phyloP scores from a whole-genome alignment of 2,797 vertebrate genomes.

The Silurus lanzhouensis region DNA sequence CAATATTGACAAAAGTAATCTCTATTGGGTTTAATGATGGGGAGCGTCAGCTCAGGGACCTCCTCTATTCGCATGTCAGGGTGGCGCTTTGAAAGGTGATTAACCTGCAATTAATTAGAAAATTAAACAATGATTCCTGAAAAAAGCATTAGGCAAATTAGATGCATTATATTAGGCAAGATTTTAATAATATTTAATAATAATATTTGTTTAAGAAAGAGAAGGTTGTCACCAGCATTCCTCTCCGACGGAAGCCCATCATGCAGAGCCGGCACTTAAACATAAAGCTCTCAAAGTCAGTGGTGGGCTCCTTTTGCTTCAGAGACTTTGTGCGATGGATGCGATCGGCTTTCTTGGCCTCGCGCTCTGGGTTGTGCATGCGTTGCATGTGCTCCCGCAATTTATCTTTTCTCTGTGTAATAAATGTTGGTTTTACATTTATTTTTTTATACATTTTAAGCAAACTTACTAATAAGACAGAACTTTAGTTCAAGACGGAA shows the following conservation, averaged over 20 bases:
- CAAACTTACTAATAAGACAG: background rate
- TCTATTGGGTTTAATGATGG: constrained; percentile 99
- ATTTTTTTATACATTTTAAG: background rate
- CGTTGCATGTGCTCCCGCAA: constrained; percentile 98
- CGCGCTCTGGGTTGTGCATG: constrained; percentile 97
- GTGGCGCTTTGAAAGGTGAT: constrained; percentile 97
- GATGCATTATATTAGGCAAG: background rate
- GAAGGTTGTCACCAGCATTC: constrained; percentile 89
- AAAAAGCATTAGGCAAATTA: background rate
- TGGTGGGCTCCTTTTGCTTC: constrained; percentile 90
- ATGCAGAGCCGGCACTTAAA: constrained; percentile 98
- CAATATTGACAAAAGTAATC: constrained; percentile 99
- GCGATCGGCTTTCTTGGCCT: constrained; percentile 93
- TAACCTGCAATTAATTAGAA: constrained; percentile 79
- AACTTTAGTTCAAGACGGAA: background rate
- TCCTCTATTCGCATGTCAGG: constrained; percentile 98
- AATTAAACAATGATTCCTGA: background rate
- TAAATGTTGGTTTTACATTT: too few relatives aligned
- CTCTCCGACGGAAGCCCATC: constrained; percentile 97
- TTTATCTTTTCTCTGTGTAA: constrained; percentile 91
- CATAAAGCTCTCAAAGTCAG: constrained; percentile 95
- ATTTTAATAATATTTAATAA: background rate
- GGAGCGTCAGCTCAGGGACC: constrained; percentile 94
- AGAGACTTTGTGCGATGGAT: constrained; percentile 90
- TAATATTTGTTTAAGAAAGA: background rate